Evolutionary conservation across 2,888 invertebrate genomes (phyloP).

Genomic region (Adela reaumurella): DNA sequence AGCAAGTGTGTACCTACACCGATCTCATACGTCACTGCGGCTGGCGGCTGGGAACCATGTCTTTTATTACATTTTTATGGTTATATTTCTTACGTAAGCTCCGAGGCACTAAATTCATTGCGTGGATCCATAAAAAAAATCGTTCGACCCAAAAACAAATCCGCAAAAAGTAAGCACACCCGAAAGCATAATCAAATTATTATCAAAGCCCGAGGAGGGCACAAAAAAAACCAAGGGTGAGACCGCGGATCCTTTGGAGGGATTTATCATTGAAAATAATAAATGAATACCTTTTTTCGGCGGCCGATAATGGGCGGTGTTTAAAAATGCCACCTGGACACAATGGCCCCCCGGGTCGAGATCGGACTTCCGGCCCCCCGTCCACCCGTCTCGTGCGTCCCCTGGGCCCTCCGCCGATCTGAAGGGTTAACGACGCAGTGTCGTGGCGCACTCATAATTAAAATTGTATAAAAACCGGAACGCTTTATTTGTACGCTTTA

Average conservation of each 20-base stretch:
- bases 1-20: too few relatives aligned
- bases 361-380: background rate
- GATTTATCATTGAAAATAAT: constrained; percentile 35
- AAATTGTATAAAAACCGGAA: background rate
- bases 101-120: too few relatives aligned
- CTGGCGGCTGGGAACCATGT: too few relatives aligned
- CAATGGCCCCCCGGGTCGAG: constrained; percentile 5
- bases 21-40: too few relatives aligned
- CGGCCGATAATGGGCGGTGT: constrained; percentile 21
- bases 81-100: too few relatives aligned
- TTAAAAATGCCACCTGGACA: constrained; percentile 18
- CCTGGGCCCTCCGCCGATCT: background rate
- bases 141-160: background rate
- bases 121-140: background rate
- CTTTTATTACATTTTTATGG: too few relatives aligned
- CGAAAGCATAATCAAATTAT: constrained; percentile 9
- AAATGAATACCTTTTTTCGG: constrained; percentile 24
- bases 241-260: constrained; percentile 23
- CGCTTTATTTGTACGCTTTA: background rate
- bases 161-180: background rate
- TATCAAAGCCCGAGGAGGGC: constrained; percentile 1
- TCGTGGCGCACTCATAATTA: background rate
- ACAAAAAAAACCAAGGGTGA: constrained; percentile 23
- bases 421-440: background rate
- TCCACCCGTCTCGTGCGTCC: background rate